phyloP scores from a whole-genome alignment of 2,113 vertebrate species.

The Microcebus ravelobensis region DNA sequence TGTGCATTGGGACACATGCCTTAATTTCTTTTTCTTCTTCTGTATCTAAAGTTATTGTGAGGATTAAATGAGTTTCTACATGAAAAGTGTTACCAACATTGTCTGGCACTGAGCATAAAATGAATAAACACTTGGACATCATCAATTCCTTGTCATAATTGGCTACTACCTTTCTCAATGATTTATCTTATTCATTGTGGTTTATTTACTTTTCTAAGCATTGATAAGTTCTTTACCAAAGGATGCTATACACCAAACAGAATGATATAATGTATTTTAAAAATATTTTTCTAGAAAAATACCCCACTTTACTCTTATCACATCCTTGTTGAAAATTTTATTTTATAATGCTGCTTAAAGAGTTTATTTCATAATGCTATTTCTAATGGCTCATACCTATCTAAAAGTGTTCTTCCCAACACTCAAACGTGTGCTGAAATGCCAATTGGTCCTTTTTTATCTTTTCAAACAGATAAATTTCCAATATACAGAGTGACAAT shows the following conservation, averaged over 20 bases:
- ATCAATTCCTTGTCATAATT: neutral
- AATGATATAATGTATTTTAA: neutral
- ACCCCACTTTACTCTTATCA: neutral
- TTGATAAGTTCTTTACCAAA: conserved; percentile 15
- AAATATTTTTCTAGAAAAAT: neutral
- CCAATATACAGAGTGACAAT: neutral
- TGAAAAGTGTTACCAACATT: neutral
- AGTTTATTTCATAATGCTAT: neutral
- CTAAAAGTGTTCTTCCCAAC: conserved; percentile 13
- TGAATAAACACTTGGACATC: neutral
- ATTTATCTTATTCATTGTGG: neutral
- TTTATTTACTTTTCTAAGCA: conserved; percentile 24
- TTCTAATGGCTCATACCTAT: neutral
- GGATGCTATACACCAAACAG: neutral
- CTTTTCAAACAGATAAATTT: conserved; percentile 32
- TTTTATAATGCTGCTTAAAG: neutral
- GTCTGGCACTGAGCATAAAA: neutral
- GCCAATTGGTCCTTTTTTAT: neutral
- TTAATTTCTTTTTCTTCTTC: neutral
- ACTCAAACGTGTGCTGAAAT: neutral
- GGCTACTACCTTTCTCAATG: neutral
- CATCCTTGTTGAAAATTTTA: neutral
- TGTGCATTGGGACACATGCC: neutral
- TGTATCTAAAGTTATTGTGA: neutral
- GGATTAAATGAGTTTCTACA: neutral